Conservation (phyloP, 2,797 vertebrate species). For the Acanthis flammea region DNA sequence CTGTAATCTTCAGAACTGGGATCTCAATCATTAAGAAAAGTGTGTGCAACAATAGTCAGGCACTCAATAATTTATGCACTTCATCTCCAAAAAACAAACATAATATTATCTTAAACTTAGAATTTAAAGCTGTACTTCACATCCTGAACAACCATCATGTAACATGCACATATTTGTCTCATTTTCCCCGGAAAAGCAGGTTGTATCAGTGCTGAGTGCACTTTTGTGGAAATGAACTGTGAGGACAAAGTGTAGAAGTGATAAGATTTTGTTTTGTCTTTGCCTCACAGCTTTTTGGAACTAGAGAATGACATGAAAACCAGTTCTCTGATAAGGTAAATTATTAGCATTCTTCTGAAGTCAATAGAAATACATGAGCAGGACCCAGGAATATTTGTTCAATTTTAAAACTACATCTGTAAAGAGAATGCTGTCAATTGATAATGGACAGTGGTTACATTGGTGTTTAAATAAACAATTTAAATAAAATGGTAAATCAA, state of each 20-base stretch:
- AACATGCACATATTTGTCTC: neutral
- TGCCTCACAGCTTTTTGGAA: neutral
- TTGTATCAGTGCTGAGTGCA: neutral
- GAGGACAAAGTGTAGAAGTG: neutral
- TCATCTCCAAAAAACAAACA: neutral
- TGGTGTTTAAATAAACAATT: neutral
- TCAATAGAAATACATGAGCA: neutral
- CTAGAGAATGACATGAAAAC: neutral
- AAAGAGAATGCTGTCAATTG: neutral
- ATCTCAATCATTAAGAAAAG: neutral
- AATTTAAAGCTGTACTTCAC: neutral
- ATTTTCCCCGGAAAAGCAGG: neutral
- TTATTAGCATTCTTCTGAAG: neutral
- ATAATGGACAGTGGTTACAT: neutral
- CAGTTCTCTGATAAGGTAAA: neutral
- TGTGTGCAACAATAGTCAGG: neutral
- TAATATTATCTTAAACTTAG: neutral
- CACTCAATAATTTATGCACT: neutral
- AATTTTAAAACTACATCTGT: neutral
- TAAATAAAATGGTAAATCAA: neutral
- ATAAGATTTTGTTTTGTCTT: neutral
- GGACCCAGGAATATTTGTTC: neutral
- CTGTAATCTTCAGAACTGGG: neutral
- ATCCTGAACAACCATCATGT: neutral
- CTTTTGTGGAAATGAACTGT: neutral